Evolutionary conservation across 2,888 invertebrate species (phyloP).

Genomic region (Dicyrtoma fusca): DNA sequence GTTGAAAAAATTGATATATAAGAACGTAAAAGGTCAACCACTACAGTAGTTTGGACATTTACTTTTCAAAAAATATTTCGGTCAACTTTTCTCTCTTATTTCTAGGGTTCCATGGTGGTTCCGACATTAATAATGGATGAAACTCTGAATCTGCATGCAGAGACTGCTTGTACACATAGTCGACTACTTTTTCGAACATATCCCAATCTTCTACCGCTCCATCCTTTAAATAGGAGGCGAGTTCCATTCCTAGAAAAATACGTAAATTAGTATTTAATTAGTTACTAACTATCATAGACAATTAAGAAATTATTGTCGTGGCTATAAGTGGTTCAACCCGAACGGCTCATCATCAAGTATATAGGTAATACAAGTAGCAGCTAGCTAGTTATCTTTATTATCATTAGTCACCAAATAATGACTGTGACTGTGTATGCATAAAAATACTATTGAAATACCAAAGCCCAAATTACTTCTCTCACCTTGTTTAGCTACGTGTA

Average conservation of each 20-base stretch:
- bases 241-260: conserved; percentile 77
- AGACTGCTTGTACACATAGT: conserved; percentile 91
- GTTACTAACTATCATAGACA: not conserved
- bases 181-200: conserved; percentile 90
- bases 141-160: conserved; percentile 92
- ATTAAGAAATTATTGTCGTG: not conserved
- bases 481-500: conserved; percentile 84
- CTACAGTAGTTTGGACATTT: conserved; percentile 29
- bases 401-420: not conserved
- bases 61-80: conserved; percentile 96
- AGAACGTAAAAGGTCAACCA: too few species aligned
- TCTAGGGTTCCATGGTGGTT: conserved; percentile 94
- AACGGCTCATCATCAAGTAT: too few species aligned
- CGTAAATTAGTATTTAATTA: too few species aligned
- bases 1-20: too few species aligned
- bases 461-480: conserved; percentile 57
- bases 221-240: conserved; percentile 92
- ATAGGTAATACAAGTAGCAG: too few species aligned
- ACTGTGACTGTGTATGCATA: not conserved
- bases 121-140: conserved; percentile 97
- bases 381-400: too few species aligned
- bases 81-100: conserved; percentile 92
- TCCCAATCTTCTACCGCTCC: conserved; percentile 99
- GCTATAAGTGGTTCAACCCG: too few species aligned
- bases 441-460: not conserved